Percentiles rank a stretch among this genome's conserved stretches.
Evolutionary conservation across 2,888 invertebrate genomes (phyloP).

Genomic region (Desoria tigrina): DNA sequence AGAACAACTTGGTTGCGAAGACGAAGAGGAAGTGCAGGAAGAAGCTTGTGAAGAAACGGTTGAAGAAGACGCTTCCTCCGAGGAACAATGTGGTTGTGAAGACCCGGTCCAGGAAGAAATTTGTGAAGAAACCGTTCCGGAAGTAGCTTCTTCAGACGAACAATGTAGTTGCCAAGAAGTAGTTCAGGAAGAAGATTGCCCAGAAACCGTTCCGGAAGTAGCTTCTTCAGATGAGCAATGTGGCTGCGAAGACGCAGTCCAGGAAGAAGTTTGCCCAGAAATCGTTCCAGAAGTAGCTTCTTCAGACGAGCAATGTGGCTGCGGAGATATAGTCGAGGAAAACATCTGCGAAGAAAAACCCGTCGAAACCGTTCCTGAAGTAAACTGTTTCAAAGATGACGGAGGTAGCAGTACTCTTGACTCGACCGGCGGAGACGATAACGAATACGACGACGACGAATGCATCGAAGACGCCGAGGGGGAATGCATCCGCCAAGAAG

Average conservation of each 20-base stretch:
- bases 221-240: no score
- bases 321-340: neutral
- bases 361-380: no score
- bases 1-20: conserved; percentile 13
- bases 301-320: conserved; percentile 8
- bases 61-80: conserved; percentile 14
- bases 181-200: no score
- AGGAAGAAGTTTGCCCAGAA: neutral
- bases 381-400: no score
- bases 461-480: conserved; percentile 35
- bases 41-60: conserved; percentile 13
- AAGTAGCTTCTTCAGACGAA: neutral
- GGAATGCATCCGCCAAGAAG: conserved; percentile 32
- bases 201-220: no score
- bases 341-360: no score
- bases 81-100: neutral
- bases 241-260: neutral
- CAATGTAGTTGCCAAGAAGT: conserved; percentile 14
- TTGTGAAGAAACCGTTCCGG: neutral
- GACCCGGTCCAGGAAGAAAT: conserved; percentile 1
- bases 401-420: no score
- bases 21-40: conserved; percentile 10
- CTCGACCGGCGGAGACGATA: neutral
- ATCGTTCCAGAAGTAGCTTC: neutral
- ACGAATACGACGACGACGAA: conserved; percentile 29